Percentiles rank a stretch among this genome's conserved stretches.
phyloP scores from a whole-genome alignment of 1,140 invertebrate species.

The Paraescarpia echinospica region DNA sequence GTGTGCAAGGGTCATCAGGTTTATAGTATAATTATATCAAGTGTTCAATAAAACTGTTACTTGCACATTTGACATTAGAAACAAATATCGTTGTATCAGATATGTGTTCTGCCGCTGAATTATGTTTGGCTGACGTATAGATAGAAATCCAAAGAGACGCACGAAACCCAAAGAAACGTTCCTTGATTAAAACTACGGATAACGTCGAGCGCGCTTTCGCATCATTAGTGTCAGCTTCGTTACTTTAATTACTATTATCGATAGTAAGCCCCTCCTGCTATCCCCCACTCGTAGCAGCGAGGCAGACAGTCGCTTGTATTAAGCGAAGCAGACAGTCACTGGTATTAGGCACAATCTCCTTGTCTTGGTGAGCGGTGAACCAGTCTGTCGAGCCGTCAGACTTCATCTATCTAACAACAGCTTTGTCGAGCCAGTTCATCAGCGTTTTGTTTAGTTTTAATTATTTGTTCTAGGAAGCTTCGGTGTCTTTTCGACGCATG shows the following conservation, averaged over 20 bases:
- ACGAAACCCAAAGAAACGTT: background rate
- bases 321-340: background rate
- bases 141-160: background rate
- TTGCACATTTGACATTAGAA: background rate
- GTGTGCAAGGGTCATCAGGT: too few species aligned
- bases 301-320: background rate
- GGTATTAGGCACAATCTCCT: background rate
- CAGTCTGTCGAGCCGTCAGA: background rate
- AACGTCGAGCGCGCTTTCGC: background rate
- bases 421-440: background rate
- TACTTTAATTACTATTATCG: conserved; percentile 1
- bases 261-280: background rate
- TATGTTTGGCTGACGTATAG: too few species aligned
- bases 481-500: background rate
- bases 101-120: background rate
- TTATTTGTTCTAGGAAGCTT: background rate
- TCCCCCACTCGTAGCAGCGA: background rate
- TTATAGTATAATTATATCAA: background rate
- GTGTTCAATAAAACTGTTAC: background rate
- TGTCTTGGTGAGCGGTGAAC: background rate
- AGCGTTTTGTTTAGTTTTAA: background rate
- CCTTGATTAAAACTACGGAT: background rate
- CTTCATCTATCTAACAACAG: background rate
- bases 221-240: background rate
- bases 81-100: background rate